Evolutionary conservation across 2,888 invertebrate genomes (phyloP).

Genomic region (Melinopterus prodromus): DNA sequence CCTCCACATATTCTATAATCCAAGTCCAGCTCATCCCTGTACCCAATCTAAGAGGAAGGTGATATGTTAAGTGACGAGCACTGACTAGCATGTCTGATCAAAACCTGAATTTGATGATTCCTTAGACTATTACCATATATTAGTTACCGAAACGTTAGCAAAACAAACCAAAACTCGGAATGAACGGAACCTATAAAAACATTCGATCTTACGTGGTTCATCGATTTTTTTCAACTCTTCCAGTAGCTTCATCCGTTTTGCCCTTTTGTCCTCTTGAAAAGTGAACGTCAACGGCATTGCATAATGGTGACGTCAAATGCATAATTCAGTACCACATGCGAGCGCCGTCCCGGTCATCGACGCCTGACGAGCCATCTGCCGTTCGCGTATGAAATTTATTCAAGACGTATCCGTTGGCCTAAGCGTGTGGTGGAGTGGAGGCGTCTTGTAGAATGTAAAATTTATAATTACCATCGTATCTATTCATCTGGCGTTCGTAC

Average conservation of each 20-base stretch:
- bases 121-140: too few species aligned
- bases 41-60: too few species aligned
- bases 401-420: constrained; percentile 8
- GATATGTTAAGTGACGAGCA: too few species aligned
- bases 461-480: not conserved
- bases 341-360: constrained; percentile 12
- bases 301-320: constrained; percentile 4
- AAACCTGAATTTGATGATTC: too few species aligned
- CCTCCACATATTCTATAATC: too few species aligned
- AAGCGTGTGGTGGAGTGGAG: not conserved
- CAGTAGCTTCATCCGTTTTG: not conserved
- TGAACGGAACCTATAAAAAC: too few species aligned
- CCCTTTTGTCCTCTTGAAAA: not conserved
- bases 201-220: too few species aligned
- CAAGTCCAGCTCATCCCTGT: too few species aligned
- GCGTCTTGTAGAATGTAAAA: not conserved
- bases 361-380: constrained; percentile 14
- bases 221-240: not conserved
- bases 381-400: constrained; percentile 19
- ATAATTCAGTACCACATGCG: not conserved
- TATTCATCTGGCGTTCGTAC: not conserved
- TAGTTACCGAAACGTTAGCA: too few species aligned
- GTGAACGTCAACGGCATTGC: not conserved
- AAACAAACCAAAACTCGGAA: too few species aligned
- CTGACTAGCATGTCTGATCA: too few species aligned